Evolutionary conservation across 2,113 vertebrate genomes (phyloP).

Genomic region (Harpagus bidentatus): DNA sequence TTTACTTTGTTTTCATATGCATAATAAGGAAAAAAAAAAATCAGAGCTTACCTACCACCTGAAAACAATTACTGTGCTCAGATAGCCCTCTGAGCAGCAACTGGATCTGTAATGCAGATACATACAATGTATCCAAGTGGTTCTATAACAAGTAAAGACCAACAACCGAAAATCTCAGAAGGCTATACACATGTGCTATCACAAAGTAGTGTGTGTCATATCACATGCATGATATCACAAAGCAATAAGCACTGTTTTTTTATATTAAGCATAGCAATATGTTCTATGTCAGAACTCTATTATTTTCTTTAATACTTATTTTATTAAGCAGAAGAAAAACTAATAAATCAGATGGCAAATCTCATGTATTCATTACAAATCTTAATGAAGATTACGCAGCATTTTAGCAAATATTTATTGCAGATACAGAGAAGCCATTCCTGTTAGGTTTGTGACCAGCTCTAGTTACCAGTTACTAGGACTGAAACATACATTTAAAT

Average conservation of each 20-base stretch:
- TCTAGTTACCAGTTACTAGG: background rate
- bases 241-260: background rate
- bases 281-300: background rate
- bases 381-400: background rate
- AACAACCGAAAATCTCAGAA: background rate
- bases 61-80: background rate
- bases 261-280: background rate
- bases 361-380: background rate
- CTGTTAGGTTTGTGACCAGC: background rate
- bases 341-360: background rate
- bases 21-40: background rate
- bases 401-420: background rate
- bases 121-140: background rate
- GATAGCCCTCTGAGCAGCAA: background rate
- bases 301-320: background rate
- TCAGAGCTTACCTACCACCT: background rate
- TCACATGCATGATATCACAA: background rate
- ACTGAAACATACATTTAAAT: background rate
- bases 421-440: background rate
- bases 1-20: background rate
- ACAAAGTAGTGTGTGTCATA: background rate
- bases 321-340: background rate
- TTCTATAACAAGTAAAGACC: background rate
- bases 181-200: background rate
- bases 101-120: background rate